Conservation (phyloP, 2,888 invertebrate species). For the Catonia carolina region DNA sequence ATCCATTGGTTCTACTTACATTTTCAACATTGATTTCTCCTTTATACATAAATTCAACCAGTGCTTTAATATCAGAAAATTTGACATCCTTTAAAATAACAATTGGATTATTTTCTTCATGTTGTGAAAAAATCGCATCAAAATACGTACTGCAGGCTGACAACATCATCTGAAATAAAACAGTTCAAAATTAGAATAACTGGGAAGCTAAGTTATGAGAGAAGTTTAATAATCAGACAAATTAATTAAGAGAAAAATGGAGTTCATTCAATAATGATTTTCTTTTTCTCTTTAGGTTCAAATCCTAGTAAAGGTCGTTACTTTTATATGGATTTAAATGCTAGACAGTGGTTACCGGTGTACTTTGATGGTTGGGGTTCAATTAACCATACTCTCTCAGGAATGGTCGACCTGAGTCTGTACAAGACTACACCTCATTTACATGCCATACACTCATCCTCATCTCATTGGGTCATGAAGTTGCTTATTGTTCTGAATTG, state of each 20-base stretch:
- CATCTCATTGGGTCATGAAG: too few species aligned
- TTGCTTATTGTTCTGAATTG: too few species aligned
- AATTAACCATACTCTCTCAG: too few species aligned
- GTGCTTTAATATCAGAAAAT: conserved; percentile 80
- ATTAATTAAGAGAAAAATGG: neutral
- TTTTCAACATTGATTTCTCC: conserved; percentile 93
- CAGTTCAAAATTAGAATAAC: conserved; percentile 7
- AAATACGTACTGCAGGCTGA: conserved; percentile 91
- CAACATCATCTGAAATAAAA: conserved; percentile 62
- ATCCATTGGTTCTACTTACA: conserved; percentile 65
- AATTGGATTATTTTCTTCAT: conserved; percentile 72
- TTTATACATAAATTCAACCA: conserved; percentile 92
- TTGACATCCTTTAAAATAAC: conserved; percentile 85
- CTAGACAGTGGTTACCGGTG: too few species aligned
- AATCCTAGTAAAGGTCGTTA: too few species aligned
- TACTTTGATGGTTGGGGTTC: too few species aligned
- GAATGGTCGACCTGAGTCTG: too few species aligned
- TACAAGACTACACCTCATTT: too few species aligned
- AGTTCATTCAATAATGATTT: too few species aligned
- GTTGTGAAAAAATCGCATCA: conserved; percentile 75
- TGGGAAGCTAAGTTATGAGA: neutral
- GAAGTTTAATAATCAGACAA: neutral
- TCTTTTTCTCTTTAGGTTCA: too few species aligned
- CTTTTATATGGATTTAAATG: too few species aligned
- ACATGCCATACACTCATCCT: too few species aligned